A percentile compares a stretch with the other conserved stretches of the same genome.
Conservation (phyloP, 1,140 invertebrate genomes). For the Pseudachorutes palmiensis region DNA sequence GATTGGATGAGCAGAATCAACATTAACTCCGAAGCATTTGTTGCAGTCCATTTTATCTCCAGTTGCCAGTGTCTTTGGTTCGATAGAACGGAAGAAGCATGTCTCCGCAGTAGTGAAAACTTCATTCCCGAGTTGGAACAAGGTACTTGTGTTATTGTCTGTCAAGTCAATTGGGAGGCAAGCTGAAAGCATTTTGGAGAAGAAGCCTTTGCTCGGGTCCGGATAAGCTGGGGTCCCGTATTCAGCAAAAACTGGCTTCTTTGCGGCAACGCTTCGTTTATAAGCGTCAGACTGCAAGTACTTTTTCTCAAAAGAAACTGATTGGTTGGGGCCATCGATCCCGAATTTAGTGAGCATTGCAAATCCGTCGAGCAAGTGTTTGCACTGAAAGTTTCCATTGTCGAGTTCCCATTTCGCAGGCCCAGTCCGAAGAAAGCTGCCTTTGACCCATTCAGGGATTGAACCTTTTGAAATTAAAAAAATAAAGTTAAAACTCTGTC, state of each 20-base stretch:
- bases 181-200: slow-evolving; percentile 39
- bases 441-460: slow-evolving; percentile 19
- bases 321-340: slow-evolving; percentile 40
- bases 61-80: slow-evolving; percentile 13
- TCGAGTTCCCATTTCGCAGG: slow-evolving; percentile 25
- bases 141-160: slow-evolving; percentile 24
- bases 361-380: slow-evolving; percentile 38
- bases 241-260: slow-evolving; percentile 43
- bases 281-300: slow-evolving; percentile 36
- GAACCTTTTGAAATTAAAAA: slow-evolving; percentile 4
- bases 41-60: slow-evolving; percentile 25
- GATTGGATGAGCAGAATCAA: slow-evolving; percentile 23
- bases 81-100: slow-evolving; percentile 25
- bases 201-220: slow-evolving; percentile 44
- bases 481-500: neutral
- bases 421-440: slow-evolving; percentile 16
- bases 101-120: slow-evolving; percentile 28
- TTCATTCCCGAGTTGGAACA: slow-evolving; percentile 29
- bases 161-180: slow-evolving; percentile 27
- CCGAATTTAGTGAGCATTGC: slow-evolving; percentile 41
- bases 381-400: slow-evolving; percentile 30
- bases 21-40: slow-evolving; percentile 28
- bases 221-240: slow-evolving; percentile 44
- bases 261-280: slow-evolving; percentile 40
- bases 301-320: slow-evolving; percentile 38